Evolutionary conservation across 2,113 vertebrate species (phyloP), one percentile per base, ranked within the genome.

Genomic region (Symphodus melops): DNA sequence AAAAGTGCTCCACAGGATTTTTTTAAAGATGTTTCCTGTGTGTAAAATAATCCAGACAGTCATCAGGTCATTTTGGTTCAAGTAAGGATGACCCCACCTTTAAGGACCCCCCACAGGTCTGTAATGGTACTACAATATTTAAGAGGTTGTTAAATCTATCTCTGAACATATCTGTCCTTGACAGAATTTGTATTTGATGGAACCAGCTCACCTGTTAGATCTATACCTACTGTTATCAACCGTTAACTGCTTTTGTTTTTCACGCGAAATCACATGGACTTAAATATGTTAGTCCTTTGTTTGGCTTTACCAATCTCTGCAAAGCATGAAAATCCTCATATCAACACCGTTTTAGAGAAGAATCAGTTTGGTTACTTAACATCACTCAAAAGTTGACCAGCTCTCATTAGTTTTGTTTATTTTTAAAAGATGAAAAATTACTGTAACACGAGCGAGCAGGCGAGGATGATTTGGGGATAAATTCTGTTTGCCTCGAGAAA

Each of bases 331-430:
- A 16, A 48, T 49, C 7, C 39, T 66, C 25, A 46, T 37, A 60
- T 73, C 57, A 74, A 62, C 41, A 57, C 10, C 39, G 41, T 33
- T 44, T 56, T 49, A 57, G 37, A 60, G 57, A 13, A 17, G 14
- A 19, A 75, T 75, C 41, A 75, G 73, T 48, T 63, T 28, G 65
- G 58, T 72, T 81, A 48, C 46, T 48, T 48, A 21, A 2, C 55
- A 28, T 46, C 71, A 86, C 57, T 82, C 75, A 51, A 1, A 21
- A 39, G 61, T 79, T 83, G 84, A 48, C 58, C 55, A 67, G 44
- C 25, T 66, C 14, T 72, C 14, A 70, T 83, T 76, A 73, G 82
- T 79, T 61, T 28, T 51, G 41, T 0, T 5, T 4, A 33, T 5
- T 33, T 33, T 33, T 33, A 33, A 5, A 33, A 33, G 19, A 65